These are phyloP conservation scores for Vanessa cardui DNA, from an alignment of 2,888 invertebrate genomes.

Conservation along the genomic window DNA sequence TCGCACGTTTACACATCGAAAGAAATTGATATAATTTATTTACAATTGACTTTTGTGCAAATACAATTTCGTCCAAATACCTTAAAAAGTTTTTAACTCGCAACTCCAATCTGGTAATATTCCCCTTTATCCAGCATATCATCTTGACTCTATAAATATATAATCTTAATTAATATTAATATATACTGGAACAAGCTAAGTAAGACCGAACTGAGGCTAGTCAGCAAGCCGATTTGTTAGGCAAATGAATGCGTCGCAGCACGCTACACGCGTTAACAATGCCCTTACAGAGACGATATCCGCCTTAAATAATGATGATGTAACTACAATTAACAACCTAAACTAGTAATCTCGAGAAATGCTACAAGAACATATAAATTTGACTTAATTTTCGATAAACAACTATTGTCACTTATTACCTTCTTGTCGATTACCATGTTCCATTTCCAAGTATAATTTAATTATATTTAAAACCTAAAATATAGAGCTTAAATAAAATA, in stretches of 20 bases:
- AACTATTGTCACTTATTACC: no score
- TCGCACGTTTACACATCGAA: no score
- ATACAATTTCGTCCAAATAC: no score
- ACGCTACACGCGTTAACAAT: slow-evolving; percentile 41
- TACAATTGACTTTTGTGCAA: no score
- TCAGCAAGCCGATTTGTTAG: slow-evolving; percentile 43
- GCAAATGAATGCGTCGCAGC: slow-evolving; percentile 40
- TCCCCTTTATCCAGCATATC: no score
- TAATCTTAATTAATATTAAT: slow-evolving; percentile 30
- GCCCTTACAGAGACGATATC: slow-evolving; percentile 35
- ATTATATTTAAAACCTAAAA: no score
- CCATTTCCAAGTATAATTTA: no score
- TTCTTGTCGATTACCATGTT: no score
- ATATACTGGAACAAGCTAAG: slow-evolving; percentile 30
- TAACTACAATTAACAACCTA: slow-evolving; percentile 46
- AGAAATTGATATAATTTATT: no score
- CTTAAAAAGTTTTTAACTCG: no score
- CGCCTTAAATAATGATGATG: slow-evolving; percentile 52
- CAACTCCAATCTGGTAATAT: no score
- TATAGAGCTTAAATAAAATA: no score
- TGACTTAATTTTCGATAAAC: background rate
- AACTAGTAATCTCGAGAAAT: background rate
- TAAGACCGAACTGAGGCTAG: slow-evolving; percentile 30
- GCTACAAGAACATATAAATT: background rate
- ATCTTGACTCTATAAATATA: slow-evolving; percentile 7